phyloP scores from a whole-genome alignment of 1,140 invertebrate species.

The Apis dorsata region DNA sequence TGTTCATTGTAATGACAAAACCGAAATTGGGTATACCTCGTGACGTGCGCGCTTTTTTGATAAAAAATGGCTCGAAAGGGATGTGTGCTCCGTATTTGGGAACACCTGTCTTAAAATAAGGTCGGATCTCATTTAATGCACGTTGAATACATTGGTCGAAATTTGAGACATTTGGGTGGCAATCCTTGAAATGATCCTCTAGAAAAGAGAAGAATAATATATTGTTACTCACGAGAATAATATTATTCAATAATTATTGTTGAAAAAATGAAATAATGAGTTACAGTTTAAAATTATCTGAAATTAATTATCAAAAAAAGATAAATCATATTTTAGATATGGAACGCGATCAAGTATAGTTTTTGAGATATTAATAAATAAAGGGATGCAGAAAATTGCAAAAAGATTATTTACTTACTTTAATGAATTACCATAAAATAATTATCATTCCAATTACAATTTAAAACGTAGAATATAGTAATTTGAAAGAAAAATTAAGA shows the following conservation, averaged over 20 bases:
- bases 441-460: too few relatives aligned
- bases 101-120: slow-evolving; percentile 88
- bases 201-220: slow-evolving; percentile 37
- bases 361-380: not conserved
- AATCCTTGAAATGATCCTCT: slow-evolving; percentile 81
- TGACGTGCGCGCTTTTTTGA: slow-evolving; percentile 83
- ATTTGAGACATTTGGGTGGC: slow-evolving; percentile 81
- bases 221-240: too few relatives aligned
- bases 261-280: too few relatives aligned
- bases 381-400: too few relatives aligned
- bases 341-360: not conserved
- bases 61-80: slow-evolving; percentile 89
- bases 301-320: not conserved
- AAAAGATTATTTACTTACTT: too few relatives aligned
- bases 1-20: slow-evolving; percentile 85
- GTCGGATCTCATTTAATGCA: slow-evolving; percentile 85
- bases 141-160: slow-evolving; percentile 88
- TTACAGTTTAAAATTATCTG: too few relatives aligned
- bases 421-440: too few relatives aligned
- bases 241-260: not conserved
- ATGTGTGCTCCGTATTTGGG: slow-evolving; percentile 83
- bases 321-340: not conserved
- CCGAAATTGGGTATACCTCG: slow-evolving; percentile 83
- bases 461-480: too few relatives aligned
- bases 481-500: too few relatives aligned